Evolutionary conservation across 2,113 vertebrate genomes (phyloP).

Genomic region (Clarias magur): DNA sequence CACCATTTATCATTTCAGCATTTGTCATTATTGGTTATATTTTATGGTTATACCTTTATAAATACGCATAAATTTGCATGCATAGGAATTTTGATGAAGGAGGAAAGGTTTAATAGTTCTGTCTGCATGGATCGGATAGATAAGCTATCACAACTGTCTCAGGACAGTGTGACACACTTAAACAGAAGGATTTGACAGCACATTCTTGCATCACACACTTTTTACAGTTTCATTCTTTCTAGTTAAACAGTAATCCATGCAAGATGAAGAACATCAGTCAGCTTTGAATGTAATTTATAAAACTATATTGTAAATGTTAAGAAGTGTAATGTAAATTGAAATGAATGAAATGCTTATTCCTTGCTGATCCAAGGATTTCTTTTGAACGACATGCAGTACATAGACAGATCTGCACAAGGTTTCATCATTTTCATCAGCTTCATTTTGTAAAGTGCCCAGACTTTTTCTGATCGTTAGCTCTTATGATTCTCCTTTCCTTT

Average conservation of each 20-base stretch:
- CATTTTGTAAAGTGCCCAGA: constrained; percentile 47
- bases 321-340: constrained; percentile 6
- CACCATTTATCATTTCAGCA: background rate
- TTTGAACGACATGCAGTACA: background rate
- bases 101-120: constrained; percentile 43
- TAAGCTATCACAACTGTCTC: constrained; percentile 52
- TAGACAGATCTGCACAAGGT: constrained; percentile 11
- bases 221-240: background rate
- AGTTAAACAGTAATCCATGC: background rate
- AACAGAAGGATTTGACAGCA: background rate
- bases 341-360: constrained; percentile 1
- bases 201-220: background rate
- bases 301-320: background rate
- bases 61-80: background rate
- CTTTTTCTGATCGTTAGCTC: constrained; percentile 44
- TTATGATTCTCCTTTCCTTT: constrained; percentile 26
- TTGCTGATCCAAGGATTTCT: constrained; percentile 29
- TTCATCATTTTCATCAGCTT: constrained; percentile 42
- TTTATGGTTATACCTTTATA: background rate
- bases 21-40: background rate
- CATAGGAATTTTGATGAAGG: constrained; percentile 27
- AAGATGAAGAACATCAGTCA: background rate
- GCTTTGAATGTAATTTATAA: background rate
- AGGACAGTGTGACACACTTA: constrained; percentile 36
- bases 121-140: constrained; percentile 45